Percentiles rank a stretch among this genome's conserved stretches.
Evolutionary conservation across 2,888 invertebrate genomes (phyloP).

Genomic region (Eueremaeus valkanovi): DNA sequence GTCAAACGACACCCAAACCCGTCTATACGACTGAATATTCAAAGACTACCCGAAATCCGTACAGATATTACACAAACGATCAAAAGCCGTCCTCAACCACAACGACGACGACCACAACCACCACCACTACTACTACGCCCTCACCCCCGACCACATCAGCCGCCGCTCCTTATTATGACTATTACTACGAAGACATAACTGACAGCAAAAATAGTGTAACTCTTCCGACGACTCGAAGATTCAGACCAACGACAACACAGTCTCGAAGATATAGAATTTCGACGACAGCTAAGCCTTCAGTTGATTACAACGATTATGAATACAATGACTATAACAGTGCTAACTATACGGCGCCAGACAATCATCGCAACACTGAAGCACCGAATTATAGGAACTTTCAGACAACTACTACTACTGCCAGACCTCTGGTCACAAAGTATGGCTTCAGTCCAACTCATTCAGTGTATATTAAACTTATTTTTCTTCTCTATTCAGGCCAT

Average conservation of each 20-base stretch:
- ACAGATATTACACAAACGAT: not conserved
- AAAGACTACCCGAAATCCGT: not conserved
- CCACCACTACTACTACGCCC: constrained; percentile 31
- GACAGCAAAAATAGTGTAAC: constrained; percentile 28
- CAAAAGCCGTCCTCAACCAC: constrained; percentile 18
- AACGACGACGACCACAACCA: constrained; percentile 34
- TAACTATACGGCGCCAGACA: constrained; percentile 20
- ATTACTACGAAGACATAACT: constrained; percentile 27
- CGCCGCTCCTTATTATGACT: constrained; percentile 7
- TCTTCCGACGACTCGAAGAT: constrained; percentile 26
- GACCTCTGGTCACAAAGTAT: not conserved
- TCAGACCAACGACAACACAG: not conserved
- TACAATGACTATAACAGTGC: constrained; percentile 33
- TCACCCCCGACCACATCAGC: constrained; percentile 4
- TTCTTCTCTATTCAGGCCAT: not conserved
- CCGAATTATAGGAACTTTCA: constrained; percentile 5
- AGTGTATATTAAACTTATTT: not conserved
- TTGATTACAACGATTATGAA: constrained; percentile 5
- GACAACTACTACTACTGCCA: constrained; percentile 34
- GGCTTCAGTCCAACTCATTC: not conserved
- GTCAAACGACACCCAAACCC: constrained; percentile 17
- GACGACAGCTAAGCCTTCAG: constrained; percentile 15
- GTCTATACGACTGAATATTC: not conserved
- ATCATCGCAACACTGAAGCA: not conserved
- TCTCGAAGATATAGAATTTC: not conserved